Base-by-base conservation (phyloP, 2,797 vertebrate genomes). In the Clarias pachynema region DNA sequence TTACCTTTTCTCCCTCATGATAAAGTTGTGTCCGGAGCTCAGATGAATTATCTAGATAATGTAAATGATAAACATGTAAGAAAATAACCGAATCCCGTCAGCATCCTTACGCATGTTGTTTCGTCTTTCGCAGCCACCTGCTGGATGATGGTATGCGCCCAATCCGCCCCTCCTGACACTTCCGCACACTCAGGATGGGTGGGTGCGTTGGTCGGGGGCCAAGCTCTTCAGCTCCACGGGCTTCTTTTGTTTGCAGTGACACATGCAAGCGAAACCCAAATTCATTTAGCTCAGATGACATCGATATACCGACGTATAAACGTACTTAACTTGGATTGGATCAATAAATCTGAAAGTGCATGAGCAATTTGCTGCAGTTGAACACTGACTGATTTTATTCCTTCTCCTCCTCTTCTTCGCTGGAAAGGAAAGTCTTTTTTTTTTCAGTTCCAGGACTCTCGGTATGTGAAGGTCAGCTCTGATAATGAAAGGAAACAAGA, bases 81-180 rank as follows among this genome's bases (percentile, higher is more conserved):
- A 24, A 56, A 31, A 75, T 10, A 75, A 1, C 9, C 4, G 20
- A 59, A 57, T 77, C 4, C 10, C 6, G 2, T 34, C 2, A 16
- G 34, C 22, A 26, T 79, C 77, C 22, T 63, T 16, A 26, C 40
- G n/a, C 22, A 62, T 1, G 22, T 63, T 10, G 22, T 63, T 26
- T 0, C 12, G 16, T 79, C 57, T 59, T 40, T 62, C 16, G 3
- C 77, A 79, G 77, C 77, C 77, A 79, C 77, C 53, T 79, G 57
- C 75, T 37, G 57, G 75, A 79, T 37, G 75, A 79, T 62, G 59
- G 77, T 63, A 63, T 79, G 77, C 62, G 77, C 77, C 24, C 29
- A 26, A 0, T 34, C 9, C 6, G 24, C 34, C 59, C 77, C 77
- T 79, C 77, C 77, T 63, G 16, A 79, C 59, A 40, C 22, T 62